Conservation (phyloP, 2,797 vertebrate genomes). For the Astyanax mexicanus region DNA sequence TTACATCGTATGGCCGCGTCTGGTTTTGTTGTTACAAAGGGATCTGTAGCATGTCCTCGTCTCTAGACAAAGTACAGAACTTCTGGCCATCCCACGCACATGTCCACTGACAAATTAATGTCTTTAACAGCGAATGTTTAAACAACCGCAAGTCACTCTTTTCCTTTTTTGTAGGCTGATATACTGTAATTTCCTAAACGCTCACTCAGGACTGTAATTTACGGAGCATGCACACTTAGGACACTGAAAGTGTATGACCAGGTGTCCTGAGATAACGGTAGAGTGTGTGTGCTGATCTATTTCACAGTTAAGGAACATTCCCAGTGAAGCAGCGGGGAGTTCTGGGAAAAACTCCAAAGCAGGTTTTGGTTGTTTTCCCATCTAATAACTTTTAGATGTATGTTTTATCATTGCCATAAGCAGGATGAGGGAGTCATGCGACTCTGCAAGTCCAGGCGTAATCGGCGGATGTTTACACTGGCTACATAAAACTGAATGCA, state of each 20-base stretch:
- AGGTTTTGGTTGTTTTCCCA: slow-evolving; percentile 3
- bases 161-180: neutral
- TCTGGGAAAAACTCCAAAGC: slow-evolving; percentile 18
- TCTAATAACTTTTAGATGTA: neutral
- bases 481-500: neutral
- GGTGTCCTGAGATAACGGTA: neutral
- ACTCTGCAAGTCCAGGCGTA: slow-evolving; percentile 2
- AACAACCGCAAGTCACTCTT: neutral
- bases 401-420: neutral
- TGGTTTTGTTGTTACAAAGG: slow-evolving; percentile 8
- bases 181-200: neutral
- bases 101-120: slow-evolving; percentile 29
- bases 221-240: neutral
- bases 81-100: slow-evolving; percentile 11
- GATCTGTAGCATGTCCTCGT: neutral
- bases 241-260: neutral
- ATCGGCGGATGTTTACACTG: neutral
- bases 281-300: neutral
- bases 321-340: neutral
- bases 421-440: neutral
- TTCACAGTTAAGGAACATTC: neutral
- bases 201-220: neutral
- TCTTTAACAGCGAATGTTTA: slow-evolving; percentile 28
- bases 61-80: slow-evolving; percentile 15
- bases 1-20: neutral